phyloP scores from a whole-genome alignment of 2,797 vertebrate genomes.

The Lepilemur septentrionalis region DNA sequence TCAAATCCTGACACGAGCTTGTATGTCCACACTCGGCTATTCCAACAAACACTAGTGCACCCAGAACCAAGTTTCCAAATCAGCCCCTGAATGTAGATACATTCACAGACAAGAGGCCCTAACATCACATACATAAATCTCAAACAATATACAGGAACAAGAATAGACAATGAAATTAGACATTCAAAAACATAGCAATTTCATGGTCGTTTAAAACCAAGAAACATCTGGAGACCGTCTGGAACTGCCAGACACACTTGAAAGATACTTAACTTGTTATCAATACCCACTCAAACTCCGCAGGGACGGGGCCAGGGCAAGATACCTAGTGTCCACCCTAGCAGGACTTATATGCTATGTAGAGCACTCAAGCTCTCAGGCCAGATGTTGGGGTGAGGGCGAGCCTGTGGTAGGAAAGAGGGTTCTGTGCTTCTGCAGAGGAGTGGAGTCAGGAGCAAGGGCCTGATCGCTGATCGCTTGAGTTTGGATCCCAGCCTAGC shows the following conservation, averaged over 20 bases:
- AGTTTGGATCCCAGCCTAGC: background rate
- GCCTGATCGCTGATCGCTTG: too few species aligned
- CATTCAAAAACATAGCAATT: background rate
- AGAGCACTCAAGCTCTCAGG: background rate
- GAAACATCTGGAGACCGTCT: background rate
- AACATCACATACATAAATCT: background rate
- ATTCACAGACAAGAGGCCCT: background rate
- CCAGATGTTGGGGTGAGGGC: too few species aligned
- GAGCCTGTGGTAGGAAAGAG: background rate
- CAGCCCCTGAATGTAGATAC: background rate
- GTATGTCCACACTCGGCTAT: background rate
- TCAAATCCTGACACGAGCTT: background rate
- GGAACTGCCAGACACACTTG: background rate
- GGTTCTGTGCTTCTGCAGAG: background rate
- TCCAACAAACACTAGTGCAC: background rate
- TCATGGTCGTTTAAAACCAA: background rate
- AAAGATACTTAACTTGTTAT: background rate
- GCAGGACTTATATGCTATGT: background rate
- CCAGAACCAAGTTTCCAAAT: background rate
- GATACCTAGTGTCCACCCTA: too few species aligned
- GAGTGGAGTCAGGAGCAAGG: background rate
- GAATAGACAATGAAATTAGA: background rate
- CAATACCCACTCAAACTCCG: too few species aligned
- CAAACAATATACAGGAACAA: background rate
- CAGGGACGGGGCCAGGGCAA: too few species aligned